Percentiles rank a stretch among this genome's conserved stretches.
Conservation (phyloP, 2,113 vertebrate genomes). For the Egretta garzetta region DNA sequence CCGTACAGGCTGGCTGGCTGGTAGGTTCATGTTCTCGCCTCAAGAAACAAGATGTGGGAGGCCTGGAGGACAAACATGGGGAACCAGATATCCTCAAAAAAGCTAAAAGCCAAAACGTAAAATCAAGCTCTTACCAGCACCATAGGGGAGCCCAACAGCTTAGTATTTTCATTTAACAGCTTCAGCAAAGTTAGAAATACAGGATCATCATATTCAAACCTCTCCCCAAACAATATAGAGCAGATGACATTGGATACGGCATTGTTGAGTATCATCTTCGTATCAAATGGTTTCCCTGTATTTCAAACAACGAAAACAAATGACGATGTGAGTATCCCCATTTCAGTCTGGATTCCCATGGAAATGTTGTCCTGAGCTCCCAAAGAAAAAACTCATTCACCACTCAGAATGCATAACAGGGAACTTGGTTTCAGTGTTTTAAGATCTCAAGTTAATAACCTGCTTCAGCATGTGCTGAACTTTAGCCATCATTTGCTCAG, state of each 20-base stretch:
- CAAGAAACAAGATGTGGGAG: background rate
- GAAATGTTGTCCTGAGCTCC: background rate
- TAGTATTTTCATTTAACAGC: conserved; percentile 60
- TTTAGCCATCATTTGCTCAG: conserved; percentile 20
- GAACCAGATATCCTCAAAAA: fast-evolving
- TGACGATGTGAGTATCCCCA: fast-evolving
- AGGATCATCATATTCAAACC: conserved; percentile 74
- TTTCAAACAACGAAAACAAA: conserved; percentile 18
- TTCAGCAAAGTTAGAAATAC: conserved; percentile 60
- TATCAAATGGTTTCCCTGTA: conserved; percentile 68
- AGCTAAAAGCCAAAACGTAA: background rate
- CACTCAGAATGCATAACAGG: background rate
- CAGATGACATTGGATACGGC: conserved; percentile 75
- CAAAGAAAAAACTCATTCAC: background rate
- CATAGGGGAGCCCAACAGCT: conserved; percentile 51
- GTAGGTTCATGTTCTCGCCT: background rate
- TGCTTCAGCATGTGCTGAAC: background rate
- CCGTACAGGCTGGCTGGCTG: background rate
- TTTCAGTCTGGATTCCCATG: background rate
- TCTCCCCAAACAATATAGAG: conserved; percentile 72
- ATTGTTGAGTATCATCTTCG: conserved; percentile 53
- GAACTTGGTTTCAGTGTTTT: background rate
- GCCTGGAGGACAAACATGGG: background rate
- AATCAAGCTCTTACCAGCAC: conserved; percentile 63
- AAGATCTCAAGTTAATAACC: background rate